A percentile compares a stretch with the other conserved stretches of the same genome.
Evolutionary conservation across 2,888 invertebrate species (phyloP).

Genomic region (Auanema freiburgensis): DNA sequence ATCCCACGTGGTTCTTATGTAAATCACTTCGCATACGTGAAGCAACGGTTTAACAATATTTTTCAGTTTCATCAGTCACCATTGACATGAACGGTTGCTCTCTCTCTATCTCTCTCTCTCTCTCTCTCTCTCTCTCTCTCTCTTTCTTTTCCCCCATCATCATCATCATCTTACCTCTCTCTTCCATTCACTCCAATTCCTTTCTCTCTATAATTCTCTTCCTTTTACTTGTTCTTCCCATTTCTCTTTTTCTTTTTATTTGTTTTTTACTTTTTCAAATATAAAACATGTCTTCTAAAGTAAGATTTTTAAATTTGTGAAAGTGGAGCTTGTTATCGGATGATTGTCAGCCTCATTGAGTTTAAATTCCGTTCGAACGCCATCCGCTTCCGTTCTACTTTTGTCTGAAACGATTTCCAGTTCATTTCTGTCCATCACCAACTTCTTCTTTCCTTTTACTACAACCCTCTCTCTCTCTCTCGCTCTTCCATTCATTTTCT

Average conservation of each 20-base stretch:
- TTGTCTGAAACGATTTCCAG: background rate
- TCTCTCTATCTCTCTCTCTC: constrained; percentile 1
- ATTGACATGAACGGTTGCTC: too few species aligned
- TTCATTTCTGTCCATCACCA: background rate
- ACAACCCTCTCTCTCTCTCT: background rate
- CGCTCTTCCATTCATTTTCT: background rate
- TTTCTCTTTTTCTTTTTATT: constrained; percentile 2
- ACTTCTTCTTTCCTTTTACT: background rate
- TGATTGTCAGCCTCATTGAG: background rate
- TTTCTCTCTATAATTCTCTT: constrained; percentile 2
- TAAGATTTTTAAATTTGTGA: too few species aligned
- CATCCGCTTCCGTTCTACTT: background rate
- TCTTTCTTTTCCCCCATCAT: constrained; percentile 6
- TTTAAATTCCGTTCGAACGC: background rate
- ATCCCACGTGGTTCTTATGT: too few species aligned
- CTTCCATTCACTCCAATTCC: background rate
- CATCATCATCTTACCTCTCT: background rate
- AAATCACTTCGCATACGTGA: too few species aligned
- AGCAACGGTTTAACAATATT: too few species aligned
- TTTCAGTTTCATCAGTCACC: too few species aligned
- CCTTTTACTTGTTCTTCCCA: background rate
- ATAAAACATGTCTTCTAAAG: background rate
- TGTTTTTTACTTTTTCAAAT: background rate
- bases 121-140: background rate
- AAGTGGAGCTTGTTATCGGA: background rate